Conservation (phyloP, 2,888 invertebrate genomes). For the Lepidochrysops patricia region DNA sequence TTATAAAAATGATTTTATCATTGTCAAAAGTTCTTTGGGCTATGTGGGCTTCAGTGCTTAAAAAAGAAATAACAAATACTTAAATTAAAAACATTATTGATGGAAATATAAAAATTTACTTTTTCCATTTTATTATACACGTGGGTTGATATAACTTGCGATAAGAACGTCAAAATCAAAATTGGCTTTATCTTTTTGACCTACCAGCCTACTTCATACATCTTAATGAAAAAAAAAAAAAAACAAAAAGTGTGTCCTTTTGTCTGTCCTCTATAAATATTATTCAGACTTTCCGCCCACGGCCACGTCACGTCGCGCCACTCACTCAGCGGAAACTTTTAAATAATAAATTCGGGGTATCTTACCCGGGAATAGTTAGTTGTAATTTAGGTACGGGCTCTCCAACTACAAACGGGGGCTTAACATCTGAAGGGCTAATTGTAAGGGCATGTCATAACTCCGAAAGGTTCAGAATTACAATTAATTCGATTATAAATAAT, state of each 20-base stretch:
- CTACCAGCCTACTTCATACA: not conserved
- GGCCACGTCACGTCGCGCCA: not conserved
- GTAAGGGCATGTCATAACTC: not conserved
- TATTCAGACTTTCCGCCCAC: not conserved
- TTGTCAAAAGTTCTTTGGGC: not conserved
- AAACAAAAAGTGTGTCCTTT: not conserved
- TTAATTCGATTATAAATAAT: not conserved
- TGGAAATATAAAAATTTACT: too few relatives aligned
- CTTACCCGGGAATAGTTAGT: not conserved
- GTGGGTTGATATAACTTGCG: too few relatives aligned
- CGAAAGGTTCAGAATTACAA: not conserved
- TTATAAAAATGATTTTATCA: not conserved
- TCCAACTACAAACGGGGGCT: constrained; percentile 20
- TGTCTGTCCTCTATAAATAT: not conserved
- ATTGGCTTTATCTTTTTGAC: not conserved
- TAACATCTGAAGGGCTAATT: constrained; percentile 18
- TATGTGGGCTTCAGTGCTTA: too few relatives aligned
- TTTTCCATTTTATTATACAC: too few relatives aligned
- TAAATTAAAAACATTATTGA: too few relatives aligned
- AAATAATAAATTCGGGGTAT: not conserved
- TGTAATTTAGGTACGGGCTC: constrained; percentile 13
- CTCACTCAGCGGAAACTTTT: constrained; percentile 8
- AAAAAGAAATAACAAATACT: too few relatives aligned
- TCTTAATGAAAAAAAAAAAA: too few relatives aligned
- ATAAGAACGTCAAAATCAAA: not conserved